Conservation (phyloP, 1,140 invertebrate genomes). For the Drosophila orena region DNA sequence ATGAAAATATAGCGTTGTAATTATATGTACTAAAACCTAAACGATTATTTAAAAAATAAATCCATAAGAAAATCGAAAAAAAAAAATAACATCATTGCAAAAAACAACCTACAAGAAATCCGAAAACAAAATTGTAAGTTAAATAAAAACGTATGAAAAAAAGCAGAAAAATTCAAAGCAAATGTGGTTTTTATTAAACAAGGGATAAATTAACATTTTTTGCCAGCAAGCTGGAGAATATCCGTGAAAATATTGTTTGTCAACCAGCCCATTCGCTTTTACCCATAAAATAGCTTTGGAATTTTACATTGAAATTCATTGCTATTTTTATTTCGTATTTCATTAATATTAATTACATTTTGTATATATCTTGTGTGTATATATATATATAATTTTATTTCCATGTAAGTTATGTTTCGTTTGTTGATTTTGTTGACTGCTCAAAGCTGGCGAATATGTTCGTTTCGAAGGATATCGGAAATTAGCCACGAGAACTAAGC, state of each 20-base stretch:
- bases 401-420: slow-evolving; percentile 50
- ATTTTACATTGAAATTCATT: slow-evolving; percentile 69
- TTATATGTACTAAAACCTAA: slow-evolving; percentile 51
- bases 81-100: slow-evolving; percentile 21
- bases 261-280: background rate
- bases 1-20: slow-evolving; percentile 63
- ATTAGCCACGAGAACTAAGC: background rate
- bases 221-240: too few species aligned
- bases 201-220: background rate
- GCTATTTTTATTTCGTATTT: slow-evolving; percentile 59
- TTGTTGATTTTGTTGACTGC: slow-evolving; percentile 41
- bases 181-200: background rate
- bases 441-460: slow-evolving; percentile 39
- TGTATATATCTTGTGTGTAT: slow-evolving; percentile 46
- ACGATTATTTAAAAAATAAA: slow-evolving; percentile 37
- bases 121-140: slow-evolving; percentile 62
- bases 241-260: background rate
- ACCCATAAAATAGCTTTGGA: background rate
- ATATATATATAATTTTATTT: slow-evolving; percentile 48
- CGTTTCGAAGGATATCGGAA: slow-evolving; percentile 11
- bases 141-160: slow-evolving; percentile 67
- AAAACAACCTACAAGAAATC: slow-evolving; percentile 26
- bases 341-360: slow-evolving; percentile 48
- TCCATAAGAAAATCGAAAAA: slow-evolving; percentile 40
- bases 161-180: slow-evolving; percentile 7